Conservation (phyloP, 1,140 invertebrate species). For the Gryllus bimaculatus region DNA sequence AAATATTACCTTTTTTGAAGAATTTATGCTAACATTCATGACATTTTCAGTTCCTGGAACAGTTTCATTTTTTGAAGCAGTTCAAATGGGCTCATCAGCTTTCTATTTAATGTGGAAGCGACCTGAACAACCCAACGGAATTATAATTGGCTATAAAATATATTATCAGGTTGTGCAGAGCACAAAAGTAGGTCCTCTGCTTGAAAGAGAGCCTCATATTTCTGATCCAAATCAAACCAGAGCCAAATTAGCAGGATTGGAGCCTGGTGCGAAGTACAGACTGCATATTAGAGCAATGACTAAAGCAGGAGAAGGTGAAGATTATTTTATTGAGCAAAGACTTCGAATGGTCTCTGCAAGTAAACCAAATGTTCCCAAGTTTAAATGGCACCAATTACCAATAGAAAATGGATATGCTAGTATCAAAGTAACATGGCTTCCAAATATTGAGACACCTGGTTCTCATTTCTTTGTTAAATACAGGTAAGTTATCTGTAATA, state of each 20-base stretch:
- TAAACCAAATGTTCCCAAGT: slow-evolving; percentile 63
- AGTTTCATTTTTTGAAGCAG: slow-evolving; percentile 71
- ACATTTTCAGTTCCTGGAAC: slow-evolving; percentile 62
- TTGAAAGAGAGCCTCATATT: slow-evolving; percentile 67
- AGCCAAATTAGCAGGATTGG: slow-evolving; percentile 75
- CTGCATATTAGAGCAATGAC: slow-evolving; percentile 72
- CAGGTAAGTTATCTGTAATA: slow-evolving; percentile 37
- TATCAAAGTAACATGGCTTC: slow-evolving; percentile 72
- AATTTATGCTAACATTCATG: not conserved
- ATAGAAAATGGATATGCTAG: slow-evolving; percentile 64
- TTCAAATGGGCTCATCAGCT: slow-evolving; percentile 78
- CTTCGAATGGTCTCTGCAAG: slow-evolving; percentile 51
- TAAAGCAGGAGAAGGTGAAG: slow-evolving; percentile 68
- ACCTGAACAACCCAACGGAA: slow-evolving; percentile 87
- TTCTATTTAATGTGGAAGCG: slow-evolving; percentile 84
- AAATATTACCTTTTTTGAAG: too few species aligned
- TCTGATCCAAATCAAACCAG: slow-evolving; percentile 60
- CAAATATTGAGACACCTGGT: slow-evolving; percentile 62
- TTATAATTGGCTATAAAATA: slow-evolving; percentile 85
- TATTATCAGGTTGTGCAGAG: slow-evolving; percentile 75
- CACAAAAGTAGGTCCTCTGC: slow-evolving; percentile 46
- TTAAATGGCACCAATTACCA: slow-evolving; percentile 56
- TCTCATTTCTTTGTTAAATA: slow-evolving; percentile 87
- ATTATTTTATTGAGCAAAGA: slow-evolving; percentile 70
- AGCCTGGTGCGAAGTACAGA: slow-evolving; percentile 80